Evolutionary conservation across 2,113 vertebrate species (phyloP), one percentile per base, ranked within the genome.

Genomic region (Oophaga pumilio): DNA sequence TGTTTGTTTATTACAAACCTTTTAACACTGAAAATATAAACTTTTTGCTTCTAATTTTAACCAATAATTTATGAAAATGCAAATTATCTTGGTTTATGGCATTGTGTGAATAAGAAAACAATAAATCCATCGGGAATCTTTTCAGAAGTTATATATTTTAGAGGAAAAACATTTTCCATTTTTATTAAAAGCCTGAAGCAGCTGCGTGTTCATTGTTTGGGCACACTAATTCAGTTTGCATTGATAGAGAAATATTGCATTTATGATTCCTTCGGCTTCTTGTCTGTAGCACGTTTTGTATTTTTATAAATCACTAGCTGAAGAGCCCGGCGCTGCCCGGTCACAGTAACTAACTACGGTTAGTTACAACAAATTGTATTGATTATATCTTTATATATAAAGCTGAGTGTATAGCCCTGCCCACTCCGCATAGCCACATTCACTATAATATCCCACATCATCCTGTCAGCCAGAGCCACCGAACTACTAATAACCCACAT

Each of bases 301-400:
- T 74, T 74, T n/a, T 50, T 74, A 73, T 43, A 73, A 71, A 71
- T 71, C 68, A 15, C n/a, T n/a, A n/a, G n/a, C n/a, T n/a, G n/a
- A n/a, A n/a, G n/a, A n/a, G n/a, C n/a, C n/a, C n/a, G n/a, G n/a
- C n/a, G n/a, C n/a, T n/a, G n/a, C n/a, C n/a, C n/a, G n/a, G n/a
- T n/a, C n/a, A n/a, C n/a, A n/a, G n/a, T n/a, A n/a, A n/a, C n/a
- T n/a, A n/a, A n/a, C n/a, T n/a, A n/a, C n/a, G n/a, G n/a, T n/a
- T n/a, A n/a, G n/a, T n/a, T n/a, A n/a, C n/a, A n/a, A n/a, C n/a
- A n/a, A n/a, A n/a, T n/a, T n/a, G n/a, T n/a, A n/a, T n/a, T n/a
- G n/a, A n/a, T n/a, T n/a, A n/a, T n/a, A n/a, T n/a, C n/a, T n/a
- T n/a, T n/a, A n/a, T n/a, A n/a, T n/a, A n/a, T n/a, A n/a, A n/a